phyloP scores from a whole-genome alignment of 2,888 invertebrate genomes.

The Drosophila mettleri region DNA sequence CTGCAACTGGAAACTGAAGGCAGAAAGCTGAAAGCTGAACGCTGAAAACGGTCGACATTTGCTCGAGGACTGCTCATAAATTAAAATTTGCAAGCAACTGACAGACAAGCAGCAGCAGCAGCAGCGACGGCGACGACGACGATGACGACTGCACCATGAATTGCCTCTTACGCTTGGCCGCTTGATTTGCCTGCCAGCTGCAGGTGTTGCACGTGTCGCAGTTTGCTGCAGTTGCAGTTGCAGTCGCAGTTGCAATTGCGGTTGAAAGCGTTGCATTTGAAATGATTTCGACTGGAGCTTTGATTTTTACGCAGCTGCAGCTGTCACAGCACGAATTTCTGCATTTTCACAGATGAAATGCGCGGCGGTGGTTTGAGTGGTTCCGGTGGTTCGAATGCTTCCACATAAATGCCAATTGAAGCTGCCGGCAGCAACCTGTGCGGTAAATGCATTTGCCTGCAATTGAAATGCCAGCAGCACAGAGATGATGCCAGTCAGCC shows the following conservation, averaged over 20 bases:
- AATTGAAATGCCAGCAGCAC: slow-evolving; percentile 55
- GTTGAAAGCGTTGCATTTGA: slow-evolving; percentile 17
- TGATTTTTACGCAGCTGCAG: slow-evolving; percentile 48
- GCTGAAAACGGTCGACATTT: slow-evolving; percentile 34
- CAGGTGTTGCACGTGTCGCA: slow-evolving; percentile 20
- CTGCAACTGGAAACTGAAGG: slow-evolving; percentile 10
- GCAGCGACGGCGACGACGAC: not conserved
- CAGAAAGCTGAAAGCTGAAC: not conserved
- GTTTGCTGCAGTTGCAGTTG: slow-evolving; percentile 1
- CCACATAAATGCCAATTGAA: slow-evolving; percentile 69
- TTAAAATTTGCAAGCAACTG: slow-evolving; percentile 46
- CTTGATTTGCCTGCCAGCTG: slow-evolving; percentile 18
- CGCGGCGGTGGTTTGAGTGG: not conserved
- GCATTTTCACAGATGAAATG: slow-evolving; percentile 54
- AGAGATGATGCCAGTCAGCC: too few relatives aligned
- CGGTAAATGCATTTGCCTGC: slow-evolving; percentile 29
- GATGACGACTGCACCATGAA: slow-evolving; percentile 9
- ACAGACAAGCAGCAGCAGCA: slow-evolving; percentile 21
- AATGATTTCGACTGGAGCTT: slow-evolving; percentile 49
- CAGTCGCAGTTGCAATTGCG: not conserved
- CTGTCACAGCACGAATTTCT: slow-evolving; percentile 61
- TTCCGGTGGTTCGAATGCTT: slow-evolving; percentile 8
- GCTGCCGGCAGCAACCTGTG: slow-evolving; percentile 14
- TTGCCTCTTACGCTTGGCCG: slow-evolving; percentile 11
- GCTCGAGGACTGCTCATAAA: slow-evolving; percentile 48